Base-by-base conservation (phyloP, 2,113 vertebrate genomes). In the Astatoreochromis straeleni region DNA sequence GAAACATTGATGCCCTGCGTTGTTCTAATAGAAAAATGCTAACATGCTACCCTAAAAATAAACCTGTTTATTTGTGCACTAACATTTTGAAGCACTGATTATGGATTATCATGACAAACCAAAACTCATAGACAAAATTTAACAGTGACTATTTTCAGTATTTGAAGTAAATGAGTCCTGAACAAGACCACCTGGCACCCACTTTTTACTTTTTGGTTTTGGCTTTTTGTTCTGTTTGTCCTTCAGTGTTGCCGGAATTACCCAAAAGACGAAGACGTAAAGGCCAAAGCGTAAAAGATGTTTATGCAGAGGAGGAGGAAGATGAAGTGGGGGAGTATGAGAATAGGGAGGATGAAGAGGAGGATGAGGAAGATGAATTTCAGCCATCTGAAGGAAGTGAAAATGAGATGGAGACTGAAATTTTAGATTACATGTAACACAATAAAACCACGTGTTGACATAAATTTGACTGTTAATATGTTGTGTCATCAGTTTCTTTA, bases 351-450 rank as follows among this genome's bases (percentile, higher is more conserved):
- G 97, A 97, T 3, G 97, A 98, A 2, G 97, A 97, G 0, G 98
- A 98, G 2, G 97, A 98, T 0, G 97, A 97, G 1, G 97, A 97
- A 0, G 98, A 98, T 5, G 98, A 98, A 2, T 99, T 97, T 93
- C 97, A 97, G 87, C 97, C 97, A 0, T 99, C 97, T 0, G 98
- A 99, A 6, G 98, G 97, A 63, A 99, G 98, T 12, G 98, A 99
- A 91, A 99, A 99, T 14, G 98, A 99, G 95, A 99, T 99, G 98
- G 98, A 99, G 94, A 99, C 98, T 0, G 98, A 99, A 93, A 97
- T 99, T 24, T 94, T 99, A 54, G 98, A 99, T 93, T 99, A 99
- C 1, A 96, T 99, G 85, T 99, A 90, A 96, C 26, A 29, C 83
- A 29, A 51, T 7, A 47, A 16, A 16, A 31, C 24, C 9, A 11